Evolutionary conservation across 1,140 invertebrate genomes (phyloP), one percentile per base, ranked within the genome.

Genomic region (Ceratina australensis): DNA sequence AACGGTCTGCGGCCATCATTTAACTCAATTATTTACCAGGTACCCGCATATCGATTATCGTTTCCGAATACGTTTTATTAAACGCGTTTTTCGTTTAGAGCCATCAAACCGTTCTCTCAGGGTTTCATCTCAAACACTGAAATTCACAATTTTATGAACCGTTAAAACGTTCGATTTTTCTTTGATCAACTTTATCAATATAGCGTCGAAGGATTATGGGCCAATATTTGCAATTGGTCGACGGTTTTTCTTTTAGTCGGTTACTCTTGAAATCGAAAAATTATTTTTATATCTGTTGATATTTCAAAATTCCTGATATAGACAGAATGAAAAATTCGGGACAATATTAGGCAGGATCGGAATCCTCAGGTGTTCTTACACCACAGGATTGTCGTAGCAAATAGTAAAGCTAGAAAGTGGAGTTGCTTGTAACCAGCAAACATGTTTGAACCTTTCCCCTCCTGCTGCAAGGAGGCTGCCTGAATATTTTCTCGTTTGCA

Each of bases 401-500:
- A 54, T 52, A 54, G 47, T 64, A 52, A 42, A 64, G 47, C 47
- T 64, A 73, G 71, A 64, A 73, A 54, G 47, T 64, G 47, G n/a
- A 54, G 26, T 73, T 42, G n/a, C 47, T 54, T 20, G 57, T 61
- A 50, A 24, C 28, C 24, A 24, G 56, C 68, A 71, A 61, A 61
- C 57, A 22, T 72, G 42, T 61, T 61, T 28, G 56, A 72, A 50
- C 26, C 47, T 73, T 73, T 65, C n/a, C 47, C 49, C 26, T 42
- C 54, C 42, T 61, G 0, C n/a, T 50, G 7, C 16, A 22, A 61
- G 18, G 69, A 72, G 22, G 57, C 57, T 72, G 22, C 33, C 49
- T n/a, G 69, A 72, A 61, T 26, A 72, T 61, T 61, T 71, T 57
- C 56, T 61, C 18, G 18, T 24, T 50, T 28, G 47, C n/a, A 24